Percentiles rank a stretch among this genome's conserved stretches.
Conservation (phyloP, 2,797 vertebrate genomes). For the Phrynocephalus vlangalii region DNA sequence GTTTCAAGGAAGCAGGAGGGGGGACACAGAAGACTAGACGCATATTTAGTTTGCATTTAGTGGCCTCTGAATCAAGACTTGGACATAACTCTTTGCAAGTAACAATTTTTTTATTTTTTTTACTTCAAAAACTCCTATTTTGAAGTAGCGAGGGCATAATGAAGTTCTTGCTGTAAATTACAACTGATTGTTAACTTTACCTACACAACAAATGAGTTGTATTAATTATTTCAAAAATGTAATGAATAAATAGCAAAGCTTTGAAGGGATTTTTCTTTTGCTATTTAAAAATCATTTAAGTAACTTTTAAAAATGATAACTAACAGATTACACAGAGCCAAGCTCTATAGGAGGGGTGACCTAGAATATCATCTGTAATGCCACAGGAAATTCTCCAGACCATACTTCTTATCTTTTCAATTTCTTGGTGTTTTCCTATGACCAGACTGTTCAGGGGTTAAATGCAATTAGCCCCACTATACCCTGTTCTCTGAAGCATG, state of each 20-base stretch:
- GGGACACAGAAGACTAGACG: no score
- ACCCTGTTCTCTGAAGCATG: not conserved
- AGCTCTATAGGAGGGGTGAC: no score
- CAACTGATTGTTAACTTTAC: not conserved
- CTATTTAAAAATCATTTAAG: no score
- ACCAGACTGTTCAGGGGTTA: not conserved
- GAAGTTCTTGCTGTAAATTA: not conserved
- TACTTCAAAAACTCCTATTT: no score
- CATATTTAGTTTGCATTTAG: not conserved
- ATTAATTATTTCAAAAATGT: not conserved
- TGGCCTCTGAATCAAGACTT: not conserved
- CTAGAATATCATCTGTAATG: no score
- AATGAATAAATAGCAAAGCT: no score
- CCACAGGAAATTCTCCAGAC: no score
- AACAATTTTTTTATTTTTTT: not conserved
- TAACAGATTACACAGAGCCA: no score
- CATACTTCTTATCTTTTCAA: not conserved
- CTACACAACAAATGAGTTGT: no score
- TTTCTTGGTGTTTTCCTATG: not conserved
- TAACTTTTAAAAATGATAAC: no score
- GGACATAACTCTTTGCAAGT: not conserved
- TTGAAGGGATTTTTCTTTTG: no score
- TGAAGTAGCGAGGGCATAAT: not conserved
- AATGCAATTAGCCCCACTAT: not conserved
- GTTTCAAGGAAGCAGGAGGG: not conserved